Conservation (phyloP, 1,140 invertebrate species). For the Venturia canescens region DNA sequence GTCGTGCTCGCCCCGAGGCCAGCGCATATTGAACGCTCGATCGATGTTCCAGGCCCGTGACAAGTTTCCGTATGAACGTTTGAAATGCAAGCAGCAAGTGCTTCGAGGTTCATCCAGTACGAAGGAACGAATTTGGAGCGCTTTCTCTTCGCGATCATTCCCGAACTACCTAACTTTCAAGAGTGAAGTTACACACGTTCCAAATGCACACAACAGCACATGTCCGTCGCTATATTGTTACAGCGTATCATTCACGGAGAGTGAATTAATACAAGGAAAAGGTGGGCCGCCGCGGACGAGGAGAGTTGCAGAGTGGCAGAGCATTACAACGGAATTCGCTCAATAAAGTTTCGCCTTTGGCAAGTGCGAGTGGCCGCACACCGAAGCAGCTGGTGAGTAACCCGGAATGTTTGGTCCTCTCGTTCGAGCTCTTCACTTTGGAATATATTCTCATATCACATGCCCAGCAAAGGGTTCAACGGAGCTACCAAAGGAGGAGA, state of each 20-base stretch:
- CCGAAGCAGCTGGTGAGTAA: not conserved
- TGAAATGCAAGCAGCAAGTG: too few species aligned
- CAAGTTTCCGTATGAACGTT: too few species aligned
- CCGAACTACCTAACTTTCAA: not conserved
- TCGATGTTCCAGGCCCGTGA: too few species aligned
- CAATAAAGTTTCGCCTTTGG: conserved; percentile 36
- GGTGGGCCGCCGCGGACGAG: not conserved
- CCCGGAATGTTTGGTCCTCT: conserved; percentile 29
- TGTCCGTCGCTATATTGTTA: not conserved
- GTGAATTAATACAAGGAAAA: not conserved
- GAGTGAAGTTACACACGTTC: not conserved
- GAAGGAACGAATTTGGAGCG: not conserved
- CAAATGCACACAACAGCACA: not conserved
- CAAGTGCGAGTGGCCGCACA: conserved; percentile 35
- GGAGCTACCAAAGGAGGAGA: not conserved
- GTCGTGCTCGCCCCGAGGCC: too few species aligned
- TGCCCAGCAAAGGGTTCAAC: not conserved
- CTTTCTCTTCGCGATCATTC: not conserved
- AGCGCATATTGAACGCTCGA: too few species aligned
- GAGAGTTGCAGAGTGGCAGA: not conserved
- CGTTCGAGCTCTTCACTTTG: not conserved
- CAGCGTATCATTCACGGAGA: not conserved
- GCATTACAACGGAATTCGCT: not conserved
- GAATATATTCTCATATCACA: conserved; percentile 20
- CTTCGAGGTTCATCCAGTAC: not conserved